A percentile compares a stretch with the other conserved stretches of the same genome.
These are phyloP conservation scores for Eidolon helvum DNA, from an alignment of 2,113 vertebrate genomes.

Conservation along the genomic window DNA sequence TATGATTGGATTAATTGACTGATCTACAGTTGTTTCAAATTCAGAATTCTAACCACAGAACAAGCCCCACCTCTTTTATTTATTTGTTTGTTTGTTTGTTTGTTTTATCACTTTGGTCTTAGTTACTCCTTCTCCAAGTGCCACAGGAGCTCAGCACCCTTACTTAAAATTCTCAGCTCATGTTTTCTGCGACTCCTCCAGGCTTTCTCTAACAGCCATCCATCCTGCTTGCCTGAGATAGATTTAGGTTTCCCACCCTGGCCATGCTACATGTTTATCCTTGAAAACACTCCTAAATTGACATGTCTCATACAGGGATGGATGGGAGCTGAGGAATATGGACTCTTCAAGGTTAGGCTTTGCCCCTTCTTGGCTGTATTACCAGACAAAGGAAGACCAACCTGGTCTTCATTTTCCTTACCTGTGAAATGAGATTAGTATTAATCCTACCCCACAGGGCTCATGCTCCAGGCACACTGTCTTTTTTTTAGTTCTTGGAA, in stretches of 20 bases:
- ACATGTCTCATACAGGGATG: background rate
- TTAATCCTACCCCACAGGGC: rapidly evolving
- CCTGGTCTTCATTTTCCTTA: background rate
- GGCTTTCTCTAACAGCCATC: background rate
- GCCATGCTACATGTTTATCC: background rate
- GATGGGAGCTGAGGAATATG: background rate
- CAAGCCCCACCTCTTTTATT: background rate
- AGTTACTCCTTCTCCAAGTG: background rate
- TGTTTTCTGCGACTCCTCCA: background rate
- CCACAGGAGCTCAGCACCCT: background rate
- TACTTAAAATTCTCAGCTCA: background rate
- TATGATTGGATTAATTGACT: background rate
- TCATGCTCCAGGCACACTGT: background rate
- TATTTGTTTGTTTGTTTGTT: background rate
- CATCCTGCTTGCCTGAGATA: background rate
- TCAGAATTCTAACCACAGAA: background rate
- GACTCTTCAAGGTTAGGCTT: background rate
- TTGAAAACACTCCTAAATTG: background rate
- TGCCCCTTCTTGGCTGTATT: background rate
- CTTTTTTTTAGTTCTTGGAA: background rate
- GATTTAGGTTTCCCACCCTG: background rate
- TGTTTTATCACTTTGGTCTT: background rate
- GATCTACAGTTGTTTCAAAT: background rate
- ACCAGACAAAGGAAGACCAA: background rate
- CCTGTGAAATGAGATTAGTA: background rate